Evolutionary conservation across 2,797 vertebrate genomes (phyloP).

Genomic region (Malacoctenus gilli): DNA sequence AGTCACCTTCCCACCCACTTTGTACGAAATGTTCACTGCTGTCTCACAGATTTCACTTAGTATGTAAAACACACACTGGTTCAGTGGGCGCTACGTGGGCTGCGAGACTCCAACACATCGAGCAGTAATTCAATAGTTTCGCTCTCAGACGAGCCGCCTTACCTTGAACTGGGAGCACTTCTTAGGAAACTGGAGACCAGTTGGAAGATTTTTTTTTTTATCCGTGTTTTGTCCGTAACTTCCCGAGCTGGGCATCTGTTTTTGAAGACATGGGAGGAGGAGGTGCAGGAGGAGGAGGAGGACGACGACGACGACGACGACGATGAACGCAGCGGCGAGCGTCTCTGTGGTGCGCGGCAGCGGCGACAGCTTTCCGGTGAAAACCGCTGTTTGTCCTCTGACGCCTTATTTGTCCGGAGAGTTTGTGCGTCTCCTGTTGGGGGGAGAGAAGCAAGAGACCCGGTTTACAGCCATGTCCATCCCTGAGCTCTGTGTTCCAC

Average conservation of each 20-base stretch:
- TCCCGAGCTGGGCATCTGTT: conserved; percentile 62
- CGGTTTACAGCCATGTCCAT: conserved; percentile 68
- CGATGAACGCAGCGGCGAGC: background rate
- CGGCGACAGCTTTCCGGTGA: conserved; percentile 8
- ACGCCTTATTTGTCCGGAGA: conserved; percentile 58
- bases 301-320: background rate
- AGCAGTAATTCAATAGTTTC: conserved; percentile 41
- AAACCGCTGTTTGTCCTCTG: conserved; percentile 29
- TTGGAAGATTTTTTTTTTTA: conserved; percentile 46
- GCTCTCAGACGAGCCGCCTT: conserved; percentile 24
- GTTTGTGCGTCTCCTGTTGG: conserved; percentile 53
- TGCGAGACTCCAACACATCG: conserved; percentile 13
- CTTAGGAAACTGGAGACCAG: conserved; percentile 20
- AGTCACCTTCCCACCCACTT: conserved; percentile 69
- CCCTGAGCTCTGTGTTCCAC: conserved; percentile 56
- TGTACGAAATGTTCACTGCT: conserved; percentile 43
- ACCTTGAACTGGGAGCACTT: conserved; percentile 51
- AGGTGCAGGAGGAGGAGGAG: background rate
- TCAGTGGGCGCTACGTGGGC: conserved; percentile 10
- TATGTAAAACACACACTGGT: conserved; percentile 11
- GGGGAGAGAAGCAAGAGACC: conserved; percentile 42
- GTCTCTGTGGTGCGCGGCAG: conserved; percentile 16
- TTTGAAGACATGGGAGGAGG: conserved; percentile 19
- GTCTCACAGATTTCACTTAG: conserved; percentile 40
- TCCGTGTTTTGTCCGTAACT: conserved; percentile 68